Evolutionary conservation across 2,113 vertebrate species (phyloP), one percentile per base, ranked within the genome.

Genomic region (Noturus placidus): DNA sequence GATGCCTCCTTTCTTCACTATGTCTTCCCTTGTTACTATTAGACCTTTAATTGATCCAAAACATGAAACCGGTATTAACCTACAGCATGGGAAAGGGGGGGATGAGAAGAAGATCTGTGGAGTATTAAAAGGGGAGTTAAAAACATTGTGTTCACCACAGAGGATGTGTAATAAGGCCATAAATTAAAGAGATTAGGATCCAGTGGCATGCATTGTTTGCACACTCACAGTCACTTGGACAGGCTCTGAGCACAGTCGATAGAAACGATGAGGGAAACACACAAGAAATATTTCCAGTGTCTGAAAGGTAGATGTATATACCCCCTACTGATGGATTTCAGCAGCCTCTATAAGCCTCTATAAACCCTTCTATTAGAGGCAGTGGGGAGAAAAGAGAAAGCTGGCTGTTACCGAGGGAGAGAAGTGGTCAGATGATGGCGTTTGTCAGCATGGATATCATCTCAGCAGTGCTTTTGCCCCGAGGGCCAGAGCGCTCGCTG

Each of bases 31-130:
- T 93, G 94, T 95, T 95, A 94, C 91, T 91, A 92, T 92, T 93
- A 93, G 92, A 91, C 91, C 90, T 95, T 94, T 95, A 94, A 95
- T 94, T 95, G 94, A 94, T 93, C 93, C 93, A 92, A 92, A 94
- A 94, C 93, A 94, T 94, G 93, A 94, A 95, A 92, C 92, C 90
- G 89, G 90, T 93, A 93, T 93, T 93, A 94, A 94, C 88, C 74
- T 82, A 90, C 54, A 76, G 50, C 88, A 92, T 89, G 90, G 79
- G 82, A 90, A 85, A 86, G 56, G 84, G 78, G 78, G 80, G 86
- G 83, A 80, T 56, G 70, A 50, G 90, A 92, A 90, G 86, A 72
- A 89, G 92, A 92, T 92, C 88, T 90, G 87, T 90, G 57, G 84
- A 83, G 82, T 87, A 87, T 92, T 93, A 91, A 88, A 87, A 87